phyloP scores from a whole-genome alignment of 2,888 invertebrate genomes.

The Blera fallax region DNA sequence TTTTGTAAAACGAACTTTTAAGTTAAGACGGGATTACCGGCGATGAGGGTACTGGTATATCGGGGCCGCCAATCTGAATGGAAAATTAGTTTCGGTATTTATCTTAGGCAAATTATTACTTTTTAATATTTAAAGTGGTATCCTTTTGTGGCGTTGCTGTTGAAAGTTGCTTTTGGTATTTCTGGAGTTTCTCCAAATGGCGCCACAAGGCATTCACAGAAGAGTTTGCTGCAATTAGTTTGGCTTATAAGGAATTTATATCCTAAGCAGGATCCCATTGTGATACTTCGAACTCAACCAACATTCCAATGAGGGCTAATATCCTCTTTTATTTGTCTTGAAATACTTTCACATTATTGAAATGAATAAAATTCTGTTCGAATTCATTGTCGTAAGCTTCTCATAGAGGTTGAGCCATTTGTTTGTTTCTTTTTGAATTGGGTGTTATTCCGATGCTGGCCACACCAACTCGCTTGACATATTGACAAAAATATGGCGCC shows the following conservation, averaged over 20 bases:
- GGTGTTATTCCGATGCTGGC: too few relatives aligned
- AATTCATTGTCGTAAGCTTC: too few relatives aligned
- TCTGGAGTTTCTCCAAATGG: constrained; percentile 12
- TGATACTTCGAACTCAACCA: not conserved
- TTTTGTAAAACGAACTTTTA: constrained; percentile 59
- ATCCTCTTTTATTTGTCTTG: too few relatives aligned
- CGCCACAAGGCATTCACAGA: constrained; percentile 34
- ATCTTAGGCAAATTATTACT: constrained; percentile 70
- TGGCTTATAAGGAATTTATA: constrained; percentile 9
- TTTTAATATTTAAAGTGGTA: constrained; percentile 72
- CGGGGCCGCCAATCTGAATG: constrained; percentile 62
- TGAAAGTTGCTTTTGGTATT: constrained; percentile 38
- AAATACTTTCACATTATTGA: too few relatives aligned
- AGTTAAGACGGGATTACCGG: constrained; percentile 31
- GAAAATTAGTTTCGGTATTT: constrained; percentile 71
- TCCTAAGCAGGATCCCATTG: not conserved
- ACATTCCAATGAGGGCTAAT: too few relatives aligned
- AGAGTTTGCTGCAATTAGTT: constrained; percentile 37
- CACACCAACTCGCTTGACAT: too few relatives aligned
- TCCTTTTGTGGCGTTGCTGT: constrained; percentile 60
- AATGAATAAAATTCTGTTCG: too few relatives aligned
- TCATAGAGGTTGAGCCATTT: too few relatives aligned
- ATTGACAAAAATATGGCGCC: too few relatives aligned
- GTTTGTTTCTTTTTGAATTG: too few relatives aligned
- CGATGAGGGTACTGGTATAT: not conserved